Evolutionary conservation across 2,797 vertebrate species (phyloP).

Genomic region (Malurus splendens): DNA sequence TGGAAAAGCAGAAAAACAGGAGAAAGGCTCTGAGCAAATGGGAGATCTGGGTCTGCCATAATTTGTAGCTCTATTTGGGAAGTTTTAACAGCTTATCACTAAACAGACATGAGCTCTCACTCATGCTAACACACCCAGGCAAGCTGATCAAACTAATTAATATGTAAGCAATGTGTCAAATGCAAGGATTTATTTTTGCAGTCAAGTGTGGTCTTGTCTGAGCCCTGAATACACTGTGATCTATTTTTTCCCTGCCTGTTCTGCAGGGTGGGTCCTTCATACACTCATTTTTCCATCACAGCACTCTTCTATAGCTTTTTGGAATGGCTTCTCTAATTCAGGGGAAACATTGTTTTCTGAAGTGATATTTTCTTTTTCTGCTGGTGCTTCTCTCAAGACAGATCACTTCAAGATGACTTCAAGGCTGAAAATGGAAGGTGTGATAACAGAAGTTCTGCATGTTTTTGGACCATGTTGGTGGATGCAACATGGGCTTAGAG

Average conservation of each 20-base stretch:
- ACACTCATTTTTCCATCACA: not conserved
- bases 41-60: not conserved
- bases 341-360: not conserved
- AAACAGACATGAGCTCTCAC: not conserved
- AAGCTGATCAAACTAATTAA: slow-evolving; percentile 52
- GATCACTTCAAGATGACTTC: not conserved
- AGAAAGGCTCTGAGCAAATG: not conserved
- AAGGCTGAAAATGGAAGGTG: not conserved
- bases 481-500: not conserved
- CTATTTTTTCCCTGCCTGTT: slow-evolving; percentile 34
- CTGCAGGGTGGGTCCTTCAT: slow-evolving; percentile 17
- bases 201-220: slow-evolving; percentile 46
- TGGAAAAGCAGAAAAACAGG: not conserved
- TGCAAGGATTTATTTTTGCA: slow-evolving; percentile 32
- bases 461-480: not conserved
- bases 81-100: slow-evolving; percentile 25
- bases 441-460: not conserved
- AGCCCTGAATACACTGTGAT: slow-evolving; percentile 10
- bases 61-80: not conserved
- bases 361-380: not conserved
- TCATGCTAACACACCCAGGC: slow-evolving; percentile 16
- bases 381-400: not conserved
- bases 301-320: slow-evolving; percentile 3
- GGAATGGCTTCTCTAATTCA: not conserved
- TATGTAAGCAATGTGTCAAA: slow-evolving; percentile 51